Base-by-base conservation (phyloP, 2,113 vertebrate genomes). In the Sula dactylatra region DNA sequence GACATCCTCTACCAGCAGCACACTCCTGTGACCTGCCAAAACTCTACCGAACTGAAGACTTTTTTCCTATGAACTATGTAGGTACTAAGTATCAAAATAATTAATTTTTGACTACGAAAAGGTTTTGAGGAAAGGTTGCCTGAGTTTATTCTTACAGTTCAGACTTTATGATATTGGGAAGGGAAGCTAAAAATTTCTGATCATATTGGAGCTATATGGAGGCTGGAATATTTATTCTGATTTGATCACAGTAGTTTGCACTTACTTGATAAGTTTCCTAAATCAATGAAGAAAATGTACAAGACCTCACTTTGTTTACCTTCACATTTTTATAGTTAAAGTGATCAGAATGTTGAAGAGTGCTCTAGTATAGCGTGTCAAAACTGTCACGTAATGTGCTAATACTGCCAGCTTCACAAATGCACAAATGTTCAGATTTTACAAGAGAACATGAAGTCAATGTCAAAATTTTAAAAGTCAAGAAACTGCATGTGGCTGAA, bases 41-140 rank as follows among this genome's bases (percentile, higher is more conserved):
- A 13, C 82, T 97, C 50, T 97, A 90, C 82, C 49, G 80, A 89
- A 97, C 92, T 0, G 94, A 97, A 91, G 97, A 87, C 36, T 86
- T 78, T 76, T 96, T 96, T 83, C 97, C 97, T 6, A 42, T 44
- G 64, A 96, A 47, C 8, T 21, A 56, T 4, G 44, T 4, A 72
- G 76, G 90, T 55, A 90, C 61, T 3, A 50, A 83, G 52, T 74
- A 44, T 59, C 65, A 12, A 45, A 55, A n/a, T 38, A 29, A 67
- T 8, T 42, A 21, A 72, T 20, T 70, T 54, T 38, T 67, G 45
- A 58, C 44, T 79, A 54, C 9, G 11, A 66, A 34, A 47, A 84
- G 40, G 31, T 44, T 90, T 88, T 70, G 65, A 24, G 50, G 55
- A 86, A 86, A 88, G 58, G 59, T n/a, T 38, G 26, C 34, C 29